phyloP scores from a whole-genome alignment of 2,113 vertebrate species.

The Microcebus ravelobensis region DNA sequence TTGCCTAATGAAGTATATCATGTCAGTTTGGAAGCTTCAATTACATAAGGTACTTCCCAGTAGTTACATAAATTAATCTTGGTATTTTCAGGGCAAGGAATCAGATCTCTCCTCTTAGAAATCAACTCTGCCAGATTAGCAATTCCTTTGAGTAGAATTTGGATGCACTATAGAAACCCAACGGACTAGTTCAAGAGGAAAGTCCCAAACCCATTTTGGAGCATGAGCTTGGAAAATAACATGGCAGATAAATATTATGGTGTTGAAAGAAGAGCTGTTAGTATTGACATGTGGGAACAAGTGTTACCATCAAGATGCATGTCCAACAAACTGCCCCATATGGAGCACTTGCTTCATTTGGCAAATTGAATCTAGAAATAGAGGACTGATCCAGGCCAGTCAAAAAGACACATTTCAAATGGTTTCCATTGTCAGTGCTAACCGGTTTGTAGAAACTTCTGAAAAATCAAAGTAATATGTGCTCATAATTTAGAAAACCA shows the following conservation, averaged over 20 bases:
- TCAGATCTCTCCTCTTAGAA: slow-evolving; percentile 68
- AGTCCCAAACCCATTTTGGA: slow-evolving; percentile 62
- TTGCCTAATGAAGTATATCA: slow-evolving; percentile 42
- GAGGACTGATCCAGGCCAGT: background rate
- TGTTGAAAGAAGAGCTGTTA: slow-evolving; percentile 76
- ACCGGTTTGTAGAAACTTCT: slow-evolving; percentile 47
- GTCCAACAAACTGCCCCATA: slow-evolving; percentile 70
- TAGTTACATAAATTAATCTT: slow-evolving; percentile 80
- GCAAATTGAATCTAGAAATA: slow-evolving; percentile 51
- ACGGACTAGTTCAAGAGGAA: slow-evolving; percentile 50
- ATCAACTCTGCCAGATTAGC: slow-evolving; percentile 66
- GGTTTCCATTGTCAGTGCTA: slow-evolving; percentile 66
- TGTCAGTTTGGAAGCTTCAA: slow-evolving; percentile 67
- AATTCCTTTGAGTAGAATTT: slow-evolving; percentile 69
- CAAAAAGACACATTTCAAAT: slow-evolving; percentile 59
- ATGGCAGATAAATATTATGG: slow-evolving; percentile 71
- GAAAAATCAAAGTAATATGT: background rate
- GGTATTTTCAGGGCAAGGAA: slow-evolving; percentile 74
- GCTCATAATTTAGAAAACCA: background rate
- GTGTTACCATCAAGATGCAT: slow-evolving; percentile 25
- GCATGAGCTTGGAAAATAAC: slow-evolving; percentile 71
- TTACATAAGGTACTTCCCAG: slow-evolving; percentile 74
- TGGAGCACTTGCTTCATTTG: slow-evolving; percentile 59
- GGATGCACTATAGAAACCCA: slow-evolving; percentile 62
- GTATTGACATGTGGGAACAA: slow-evolving; percentile 75